A percentile compares a stretch with the other conserved stretches of the same genome.
These are phyloP conservation scores for Sphinx pinastri DNA, from an alignment of 2,888 invertebrate species.

Conservation along the genomic window DNA sequence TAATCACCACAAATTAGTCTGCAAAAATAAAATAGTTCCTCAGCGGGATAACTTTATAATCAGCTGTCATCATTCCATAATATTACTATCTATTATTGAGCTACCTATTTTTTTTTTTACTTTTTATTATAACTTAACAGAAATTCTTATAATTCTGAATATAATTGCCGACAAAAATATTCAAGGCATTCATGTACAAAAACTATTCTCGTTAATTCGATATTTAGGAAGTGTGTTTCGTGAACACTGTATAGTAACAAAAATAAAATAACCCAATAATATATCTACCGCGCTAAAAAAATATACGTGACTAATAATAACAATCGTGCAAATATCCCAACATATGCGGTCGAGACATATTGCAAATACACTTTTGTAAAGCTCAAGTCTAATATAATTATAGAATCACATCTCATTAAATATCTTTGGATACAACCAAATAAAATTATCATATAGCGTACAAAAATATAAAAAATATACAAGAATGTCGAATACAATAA, in stretches of 20 bases:
- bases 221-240: slow-evolving; percentile 32
- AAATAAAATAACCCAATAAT: slow-evolving; percentile 41
- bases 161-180: neutral
- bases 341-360: slow-evolving; percentile 55
- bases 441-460: slow-evolving; percentile 76
- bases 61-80: neutral
- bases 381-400: slow-evolving; percentile 75
- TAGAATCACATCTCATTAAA: slow-evolving; percentile 78
- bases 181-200: slow-evolving; percentile 9
- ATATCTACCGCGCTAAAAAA: slow-evolving; percentile 23
- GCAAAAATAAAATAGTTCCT: neutral
- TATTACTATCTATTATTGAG: neutral
- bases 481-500: slow-evolving; percentile 64
- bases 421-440: slow-evolving; percentile 83
- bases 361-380: slow-evolving; percentile 77
- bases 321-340: slow-evolving; percentile 58
- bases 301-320: slow-evolving; percentile 30
- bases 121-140: no score
- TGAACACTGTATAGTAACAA: slow-evolving; percentile 32
- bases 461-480: slow-evolving; percentile 81
- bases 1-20: no score
- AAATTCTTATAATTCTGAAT: neutral
- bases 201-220: slow-evolving; percentile 35
- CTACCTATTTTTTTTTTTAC: neutral
- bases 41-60: neutral